Evolutionary conservation across 2,888 invertebrate species (phyloP).

Genomic region (Rutpela maculata): DNA sequence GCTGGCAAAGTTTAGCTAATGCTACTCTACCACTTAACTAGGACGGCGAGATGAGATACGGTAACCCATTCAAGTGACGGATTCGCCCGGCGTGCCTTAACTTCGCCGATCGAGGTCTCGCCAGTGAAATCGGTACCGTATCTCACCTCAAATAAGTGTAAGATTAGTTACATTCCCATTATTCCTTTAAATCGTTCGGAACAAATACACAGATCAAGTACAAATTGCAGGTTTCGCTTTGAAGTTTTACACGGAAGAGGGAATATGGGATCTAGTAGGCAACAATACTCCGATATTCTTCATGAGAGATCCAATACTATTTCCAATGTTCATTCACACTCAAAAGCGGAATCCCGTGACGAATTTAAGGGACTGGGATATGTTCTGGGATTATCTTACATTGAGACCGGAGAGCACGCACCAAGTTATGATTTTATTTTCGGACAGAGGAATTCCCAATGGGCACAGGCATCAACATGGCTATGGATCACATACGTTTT

Average conservation of each 20-base stretch:
- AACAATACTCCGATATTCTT: slow-evolving; percentile 95
- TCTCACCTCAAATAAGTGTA: no score
- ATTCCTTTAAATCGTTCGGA: background rate
- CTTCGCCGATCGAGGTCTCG: no score
- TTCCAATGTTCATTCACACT: slow-evolving; percentile 95
- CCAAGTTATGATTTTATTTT: slow-evolving; percentile 85
- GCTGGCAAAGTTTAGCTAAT: no score
- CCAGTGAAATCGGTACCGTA: no score
- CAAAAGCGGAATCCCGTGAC: slow-evolving; percentile 95
- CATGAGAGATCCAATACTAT: slow-evolving; percentile 89
- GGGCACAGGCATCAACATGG: slow-evolving; percentile 94
- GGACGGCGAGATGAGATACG: no score
- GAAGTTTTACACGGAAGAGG: slow-evolving; percentile 93
- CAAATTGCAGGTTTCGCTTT: slow-evolving; percentile 84
- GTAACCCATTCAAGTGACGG: no score
- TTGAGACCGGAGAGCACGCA: slow-evolving; percentile 90
- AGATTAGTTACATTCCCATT: background rate
- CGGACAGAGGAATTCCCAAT: slow-evolving; percentile 91
- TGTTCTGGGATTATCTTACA: slow-evolving; percentile 95
- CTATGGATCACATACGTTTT: slow-evolving; percentile 94
- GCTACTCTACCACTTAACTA: no score
- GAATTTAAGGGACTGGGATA: slow-evolving; percentile 90
- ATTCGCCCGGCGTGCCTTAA: no score
- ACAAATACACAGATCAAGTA: no score
- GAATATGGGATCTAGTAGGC: slow-evolving; percentile 94